phyloP scores from a whole-genome alignment of 2,113 vertebrate genomes.

The Phasianus colchicus region DNA sequence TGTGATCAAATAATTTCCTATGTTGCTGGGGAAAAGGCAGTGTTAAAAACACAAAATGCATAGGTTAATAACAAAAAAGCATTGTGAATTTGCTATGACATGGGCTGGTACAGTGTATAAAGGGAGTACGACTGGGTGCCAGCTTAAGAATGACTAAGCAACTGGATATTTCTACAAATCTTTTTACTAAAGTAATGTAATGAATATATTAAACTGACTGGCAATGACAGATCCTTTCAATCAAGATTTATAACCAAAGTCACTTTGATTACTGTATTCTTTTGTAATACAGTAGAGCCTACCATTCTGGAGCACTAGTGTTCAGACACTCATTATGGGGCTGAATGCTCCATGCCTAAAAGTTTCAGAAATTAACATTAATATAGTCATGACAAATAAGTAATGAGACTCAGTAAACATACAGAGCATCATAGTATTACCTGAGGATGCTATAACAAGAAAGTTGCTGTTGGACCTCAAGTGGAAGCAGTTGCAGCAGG shows the following conservation, averaged over 20 bases:
- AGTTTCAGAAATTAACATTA: slow-evolving; percentile 40
- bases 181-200: not conserved
- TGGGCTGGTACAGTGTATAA: not conserved
- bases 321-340: not conserved
- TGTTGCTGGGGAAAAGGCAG: not conserved
- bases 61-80: not conserved
- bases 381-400: not conserved
- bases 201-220: not conserved
- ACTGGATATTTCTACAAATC: not conserved
- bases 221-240: not conserved
- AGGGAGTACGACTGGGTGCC: not conserved
- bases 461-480: not conserved
- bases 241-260: not conserved
- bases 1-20: not conserved
- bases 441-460: slow-evolving; percentile 21
- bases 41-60: not conserved
- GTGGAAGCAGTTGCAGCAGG: slow-evolving; percentile 25
- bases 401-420: not conserved
- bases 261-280: not conserved
- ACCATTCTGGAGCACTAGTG: not conserved
- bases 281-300: not conserved
- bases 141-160: not conserved
- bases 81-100: not conserved
- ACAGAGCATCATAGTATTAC: not conserved
- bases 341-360: not conserved